Base-by-base conservation (phyloP, 2,113 vertebrate genomes). In the Lophotis ruficrista region DNA sequence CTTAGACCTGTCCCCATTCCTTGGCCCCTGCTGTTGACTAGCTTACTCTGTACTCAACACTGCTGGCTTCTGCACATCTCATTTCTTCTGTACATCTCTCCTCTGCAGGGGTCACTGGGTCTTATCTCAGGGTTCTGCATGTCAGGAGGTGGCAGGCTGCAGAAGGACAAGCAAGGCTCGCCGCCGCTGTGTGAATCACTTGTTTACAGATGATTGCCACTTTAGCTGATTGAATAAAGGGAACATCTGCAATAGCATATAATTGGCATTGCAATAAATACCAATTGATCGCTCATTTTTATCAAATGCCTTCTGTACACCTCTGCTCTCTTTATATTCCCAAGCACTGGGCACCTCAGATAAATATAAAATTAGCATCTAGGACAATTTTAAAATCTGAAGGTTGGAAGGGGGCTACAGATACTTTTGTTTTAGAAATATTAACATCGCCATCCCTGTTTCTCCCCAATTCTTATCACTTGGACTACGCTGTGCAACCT, bases 171-270 rank as follows among this genome's bases (percentile, higher is more conserved):
- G 47, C 56, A 50, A 58, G 83, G n/a, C 23, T 0, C 73, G 69
- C 37, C 10, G 6, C 33, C 1, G 10, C 69, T 69, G 54, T 25
- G 60, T 75, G 76, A 95, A 30, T 78, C 60, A 37, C 56, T 83
- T 90, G 51, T 81, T 89, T 83, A 81, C 91, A 76, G 38, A 4
- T 7, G 24, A 60, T 27, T 84, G 53, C 89, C 78, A 54, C 81
- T 76, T 75, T 1, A 87, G 57, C 47, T 71, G 90, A 88, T 53
- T 79, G 85, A 80, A 93, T 89, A 89, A 93, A 94, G 79, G 56
- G 37, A 95, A 81, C 0, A 3, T 31, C 83, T 93, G 71, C 85
- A 88, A 90, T 4, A 45, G 72, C 56, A 35, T 17, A 7, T 15
- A 90, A 88, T 43, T 73, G 38, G 35, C 48, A 57, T 50, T 83